Base-by-base conservation (phyloP, 2,113 vertebrate species). In the Sebastes schlegelii region DNA sequence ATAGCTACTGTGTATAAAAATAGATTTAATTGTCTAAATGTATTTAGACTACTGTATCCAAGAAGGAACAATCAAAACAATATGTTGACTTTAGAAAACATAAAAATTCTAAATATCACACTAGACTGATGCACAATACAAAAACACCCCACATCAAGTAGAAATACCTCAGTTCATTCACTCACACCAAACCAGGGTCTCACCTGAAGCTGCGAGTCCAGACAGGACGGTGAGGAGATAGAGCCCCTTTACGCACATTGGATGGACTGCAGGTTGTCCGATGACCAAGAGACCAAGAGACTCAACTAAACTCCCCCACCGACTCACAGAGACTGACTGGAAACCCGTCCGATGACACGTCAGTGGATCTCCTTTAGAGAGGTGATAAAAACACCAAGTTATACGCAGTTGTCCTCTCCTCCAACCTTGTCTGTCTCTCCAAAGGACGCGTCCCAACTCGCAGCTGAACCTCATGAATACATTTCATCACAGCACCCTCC, bases 131-230 rank as follows among this genome's bases (percentile, higher is more conserved):
- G 3, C 7, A 17, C 12, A 55, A 43, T 2, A 14, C 2, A 34
- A 10, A 48, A 34, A 43, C 2, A 77, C 1, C 3, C 23, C 17
- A 12, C 10, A 14, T n/a, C 0, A 19, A 80, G 19, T 12, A 3
- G 4, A 13, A 57, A 52, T 4, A 1, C 7, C 17, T 71, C 42
- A 17, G 51, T 60, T 61, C 0, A 55, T 8, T 13, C 2, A 6
- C 51, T 62, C 34, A 61, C 11, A 72, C 13, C 7, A n/a, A 19
- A 69, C 19, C 8, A 6, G 17, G 51, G 21, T 82, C 93, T 94
- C 88, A 95, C 94, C 94, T 94, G 93, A 92, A 13, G 85, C 92
- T 89, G 88, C 92, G n/a, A 95, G 91, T 92, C 92, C 94, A 65
- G 26, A 82, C 87, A 94, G 93, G 91, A 94, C 88, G 49, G 67